phyloP scores from a whole-genome alignment of 1,140 invertebrate species.

The Drosophila kohkoa region DNA sequence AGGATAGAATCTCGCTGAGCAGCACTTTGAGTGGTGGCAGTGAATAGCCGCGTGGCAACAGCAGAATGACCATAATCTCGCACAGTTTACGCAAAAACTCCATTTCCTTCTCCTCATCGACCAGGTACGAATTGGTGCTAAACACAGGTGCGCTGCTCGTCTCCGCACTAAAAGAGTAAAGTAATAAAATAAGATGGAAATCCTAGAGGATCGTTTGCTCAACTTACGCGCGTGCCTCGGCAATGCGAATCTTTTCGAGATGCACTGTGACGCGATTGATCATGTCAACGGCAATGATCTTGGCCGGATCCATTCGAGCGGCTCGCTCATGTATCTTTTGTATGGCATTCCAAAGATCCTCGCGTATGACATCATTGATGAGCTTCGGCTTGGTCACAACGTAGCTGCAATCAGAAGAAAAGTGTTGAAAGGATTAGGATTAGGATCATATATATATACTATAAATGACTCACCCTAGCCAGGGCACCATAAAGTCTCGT shows the following conservation, averaged over 20 bases:
- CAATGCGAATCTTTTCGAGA: slow-evolving; percentile 93
- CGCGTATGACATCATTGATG: slow-evolving; percentile 89
- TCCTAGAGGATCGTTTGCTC: too few species aligned
- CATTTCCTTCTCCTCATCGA: slow-evolving; percentile 90
- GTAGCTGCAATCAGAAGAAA: slow-evolving; percentile 46
- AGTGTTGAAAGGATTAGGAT: neutral
- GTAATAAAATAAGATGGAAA: neutral
- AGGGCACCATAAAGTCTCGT: slow-evolving; percentile 91
- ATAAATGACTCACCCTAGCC: slow-evolving; percentile 87
- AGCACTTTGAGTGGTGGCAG: slow-evolving; percentile 91
- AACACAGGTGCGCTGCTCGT: slow-evolving; percentile 89
- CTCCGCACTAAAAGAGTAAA: slow-evolving; percentile 85
- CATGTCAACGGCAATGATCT: slow-evolving; percentile 93
- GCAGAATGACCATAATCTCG: slow-evolving; percentile 92
- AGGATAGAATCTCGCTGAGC: slow-evolving; percentile 92
- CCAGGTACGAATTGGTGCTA: slow-evolving; percentile 91
- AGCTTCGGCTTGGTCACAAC: slow-evolving; percentile 86
- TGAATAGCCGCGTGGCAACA: slow-evolving; percentile 93
- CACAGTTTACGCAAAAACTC: slow-evolving; percentile 93
- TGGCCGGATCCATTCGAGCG: slow-evolving; percentile 91
- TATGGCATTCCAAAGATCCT: slow-evolving; percentile 92
- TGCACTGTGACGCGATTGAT: slow-evolving; percentile 90
- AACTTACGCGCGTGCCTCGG: slow-evolving; percentile 90
- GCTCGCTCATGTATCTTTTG: slow-evolving; percentile 91
- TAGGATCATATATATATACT: neutral